Evolutionary conservation across 2,888 invertebrate species (phyloP).

Genomic region (Neoitamus cyanurus): DNA sequence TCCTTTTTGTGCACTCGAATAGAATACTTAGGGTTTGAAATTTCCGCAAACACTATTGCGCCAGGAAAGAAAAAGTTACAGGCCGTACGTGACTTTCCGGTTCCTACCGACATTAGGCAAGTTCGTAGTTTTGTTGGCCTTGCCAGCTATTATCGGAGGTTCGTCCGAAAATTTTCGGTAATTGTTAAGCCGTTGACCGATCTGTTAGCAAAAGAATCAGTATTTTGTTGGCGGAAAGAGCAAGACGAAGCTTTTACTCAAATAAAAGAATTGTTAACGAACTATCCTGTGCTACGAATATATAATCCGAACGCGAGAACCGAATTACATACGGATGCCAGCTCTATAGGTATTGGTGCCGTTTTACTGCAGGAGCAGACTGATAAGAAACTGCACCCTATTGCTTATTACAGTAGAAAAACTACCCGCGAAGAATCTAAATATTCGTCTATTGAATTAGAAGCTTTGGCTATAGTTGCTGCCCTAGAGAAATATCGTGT

Average conservation of each 20-base stretch:
- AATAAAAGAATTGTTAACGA: not conserved
- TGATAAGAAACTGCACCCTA: not conserved
- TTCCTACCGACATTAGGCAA: not conserved
- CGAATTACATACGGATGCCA: not conserved
- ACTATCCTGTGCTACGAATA: not conserved
- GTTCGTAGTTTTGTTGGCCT: not conserved
- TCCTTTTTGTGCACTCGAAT: too few relatives aligned
- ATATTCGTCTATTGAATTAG: not conserved
- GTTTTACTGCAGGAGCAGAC: not conserved
- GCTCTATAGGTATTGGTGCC: not conserved
- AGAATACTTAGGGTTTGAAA: too few relatives aligned
- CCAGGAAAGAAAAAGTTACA: not conserved
- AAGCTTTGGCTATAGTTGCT: not conserved
- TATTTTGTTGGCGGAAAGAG: not conserved
- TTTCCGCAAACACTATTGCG: too few relatives aligned
- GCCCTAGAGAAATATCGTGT: not conserved
- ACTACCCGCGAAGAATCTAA: not conserved
- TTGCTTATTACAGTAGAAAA: not conserved
- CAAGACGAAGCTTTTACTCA: not conserved
- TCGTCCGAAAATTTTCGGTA: not conserved
- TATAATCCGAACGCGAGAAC: not conserved
- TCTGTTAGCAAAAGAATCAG: not conserved
- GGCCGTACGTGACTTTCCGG: not conserved
- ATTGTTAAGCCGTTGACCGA: not conserved
- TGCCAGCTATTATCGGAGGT: not conserved